Conservation (phyloP, 2,113 vertebrate genomes). For the Aspiorhynchus laticeps region DNA sequence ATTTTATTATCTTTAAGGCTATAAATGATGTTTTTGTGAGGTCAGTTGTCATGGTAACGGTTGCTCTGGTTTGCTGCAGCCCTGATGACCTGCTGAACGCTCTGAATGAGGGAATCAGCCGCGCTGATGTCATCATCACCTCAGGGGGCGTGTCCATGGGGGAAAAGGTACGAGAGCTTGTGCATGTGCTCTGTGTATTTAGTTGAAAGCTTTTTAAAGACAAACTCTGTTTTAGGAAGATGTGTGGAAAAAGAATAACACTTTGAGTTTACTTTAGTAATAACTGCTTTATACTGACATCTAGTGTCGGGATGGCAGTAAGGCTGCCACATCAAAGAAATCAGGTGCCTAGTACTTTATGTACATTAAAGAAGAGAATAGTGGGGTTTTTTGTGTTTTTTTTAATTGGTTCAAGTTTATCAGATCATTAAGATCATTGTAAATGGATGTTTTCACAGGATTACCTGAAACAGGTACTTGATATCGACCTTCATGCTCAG, state of each 20-base stretch:
- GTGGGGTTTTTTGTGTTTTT: background rate
- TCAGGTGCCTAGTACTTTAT: background rate
- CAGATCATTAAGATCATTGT: background rate
- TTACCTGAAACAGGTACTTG: conserved; percentile 99
- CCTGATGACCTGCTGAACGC: conserved; percentile 99
- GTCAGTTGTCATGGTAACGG: conserved; percentile 1
- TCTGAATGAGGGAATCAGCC: conserved; percentile 99
- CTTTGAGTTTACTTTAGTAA: background rate
- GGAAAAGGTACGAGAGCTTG: conserved; percentile 85
- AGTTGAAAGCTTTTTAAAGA: background rate
- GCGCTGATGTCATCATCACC: conserved; percentile 99
- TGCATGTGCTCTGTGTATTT: background rate
- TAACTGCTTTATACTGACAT: conserved; percentile 64
- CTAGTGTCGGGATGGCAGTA: conserved; percentile 55
- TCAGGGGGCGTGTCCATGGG: conserved; percentile 99
- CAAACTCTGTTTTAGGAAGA: background rate
- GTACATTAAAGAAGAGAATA: background rate
- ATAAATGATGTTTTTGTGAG: background rate
- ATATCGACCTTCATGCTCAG: conserved; percentile 98
- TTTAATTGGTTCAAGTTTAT: background rate
- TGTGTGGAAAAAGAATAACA: background rate
- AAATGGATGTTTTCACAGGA: conserved; percentile 79
- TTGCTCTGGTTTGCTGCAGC: conserved; percentile 74
- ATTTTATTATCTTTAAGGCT: too few relatives aligned
- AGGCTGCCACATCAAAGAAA: background rate